A percentile compares a stretch with the other conserved stretches of the same genome.
These are phyloP conservation scores for Lepidurus packardi DNA, from an alignment of 1,140 invertebrate genomes.

Conservation along the genomic window DNA sequence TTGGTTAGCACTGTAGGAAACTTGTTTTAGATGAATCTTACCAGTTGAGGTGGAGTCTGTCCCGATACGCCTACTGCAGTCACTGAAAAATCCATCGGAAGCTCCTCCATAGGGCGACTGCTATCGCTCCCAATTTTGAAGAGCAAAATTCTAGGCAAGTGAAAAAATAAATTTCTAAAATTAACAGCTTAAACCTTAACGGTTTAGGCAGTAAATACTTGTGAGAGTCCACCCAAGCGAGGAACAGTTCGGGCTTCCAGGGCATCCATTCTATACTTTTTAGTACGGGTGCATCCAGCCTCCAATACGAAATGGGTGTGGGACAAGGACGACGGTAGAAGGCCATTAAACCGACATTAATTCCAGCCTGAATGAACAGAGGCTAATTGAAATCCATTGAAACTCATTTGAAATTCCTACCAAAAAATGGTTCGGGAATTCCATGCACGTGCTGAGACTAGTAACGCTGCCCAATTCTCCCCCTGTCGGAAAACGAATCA, in stretches of 20 bases:
- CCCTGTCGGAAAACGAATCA: not conserved
- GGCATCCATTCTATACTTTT: not conserved
- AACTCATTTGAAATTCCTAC: not conserved
- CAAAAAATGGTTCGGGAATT: not conserved
- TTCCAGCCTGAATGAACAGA: not conserved
- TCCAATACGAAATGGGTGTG: not conserved
- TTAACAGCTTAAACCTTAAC: not conserved
- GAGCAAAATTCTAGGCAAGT: not conserved
- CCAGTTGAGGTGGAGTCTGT: not conserved
- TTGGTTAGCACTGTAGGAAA: not conserved
- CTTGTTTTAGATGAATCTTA: not conserved
- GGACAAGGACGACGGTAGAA: slow-evolving; percentile 4
- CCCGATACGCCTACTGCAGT: not conserved
- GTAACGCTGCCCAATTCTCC: not conserved
- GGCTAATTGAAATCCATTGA: no score
- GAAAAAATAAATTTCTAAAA: not conserved
- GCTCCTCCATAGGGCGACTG: not conserved
- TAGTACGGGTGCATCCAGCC: not conserved
- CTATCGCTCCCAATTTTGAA: not conserved
- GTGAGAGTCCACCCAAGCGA: not conserved
- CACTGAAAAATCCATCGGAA: not conserved
- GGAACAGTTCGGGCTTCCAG: not conserved
- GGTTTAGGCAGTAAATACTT: not conserved
- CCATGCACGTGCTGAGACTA: not conserved
- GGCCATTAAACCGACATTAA: not conserved